Evolutionary conservation across 2,113 vertebrate species (phyloP).

Genomic region (Pomatorhinus ruficollis): DNA sequence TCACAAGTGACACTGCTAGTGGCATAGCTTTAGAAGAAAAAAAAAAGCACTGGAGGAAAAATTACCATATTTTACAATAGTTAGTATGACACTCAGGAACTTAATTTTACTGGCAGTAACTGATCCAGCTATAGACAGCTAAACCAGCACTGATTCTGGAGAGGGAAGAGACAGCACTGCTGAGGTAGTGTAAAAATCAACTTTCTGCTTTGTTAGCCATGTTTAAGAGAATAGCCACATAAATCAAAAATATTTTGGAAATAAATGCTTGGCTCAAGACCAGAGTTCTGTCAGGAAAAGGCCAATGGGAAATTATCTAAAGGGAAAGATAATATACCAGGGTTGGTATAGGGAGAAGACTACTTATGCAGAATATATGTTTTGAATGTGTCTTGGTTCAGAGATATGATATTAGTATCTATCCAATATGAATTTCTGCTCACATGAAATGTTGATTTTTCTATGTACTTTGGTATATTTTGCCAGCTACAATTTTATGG

Average conservation of each 20-base stretch:
- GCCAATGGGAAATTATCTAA: not conserved
- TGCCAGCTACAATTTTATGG: not conserved
- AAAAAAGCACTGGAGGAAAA: not conserved
- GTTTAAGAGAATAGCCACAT: not conserved
- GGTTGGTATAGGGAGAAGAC: fast-evolving
- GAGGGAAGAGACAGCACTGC: not conserved
- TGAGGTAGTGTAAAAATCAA: not conserved
- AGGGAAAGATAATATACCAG: not conserved
- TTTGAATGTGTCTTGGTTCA: not conserved
- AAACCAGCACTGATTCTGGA: not conserved
- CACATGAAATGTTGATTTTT: not conserved
- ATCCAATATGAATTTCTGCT: not conserved
- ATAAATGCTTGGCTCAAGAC: not conserved
- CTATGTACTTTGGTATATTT: not conserved
- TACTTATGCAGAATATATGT: not conserved
- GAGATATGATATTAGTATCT: not conserved
- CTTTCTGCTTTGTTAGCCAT: not conserved
- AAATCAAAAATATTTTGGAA: not conserved
- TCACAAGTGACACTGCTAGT: not conserved
- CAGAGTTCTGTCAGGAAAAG: not conserved
- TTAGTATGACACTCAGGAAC: not conserved
- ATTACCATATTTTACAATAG: not conserved
- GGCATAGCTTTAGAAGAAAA: not conserved
- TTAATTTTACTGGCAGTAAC: not conserved
- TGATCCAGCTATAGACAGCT: not conserved